Percentiles rank a stretch among this genome's conserved stretches.
Conservation (phyloP, 2,797 vertebrate species). For the Monodelphis domestica region DNA sequence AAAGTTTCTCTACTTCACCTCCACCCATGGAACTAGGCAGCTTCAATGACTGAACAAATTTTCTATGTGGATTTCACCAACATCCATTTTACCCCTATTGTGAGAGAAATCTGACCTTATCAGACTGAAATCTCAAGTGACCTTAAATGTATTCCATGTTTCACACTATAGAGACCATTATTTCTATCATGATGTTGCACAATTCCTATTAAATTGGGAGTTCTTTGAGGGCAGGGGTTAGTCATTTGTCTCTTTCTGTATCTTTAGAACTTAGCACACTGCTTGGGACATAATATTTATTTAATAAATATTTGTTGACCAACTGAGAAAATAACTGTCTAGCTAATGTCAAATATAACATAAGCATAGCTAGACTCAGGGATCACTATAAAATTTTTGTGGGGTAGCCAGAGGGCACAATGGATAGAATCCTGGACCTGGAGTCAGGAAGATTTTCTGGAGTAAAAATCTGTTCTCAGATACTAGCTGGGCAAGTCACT, state of each 20-base stretch:
- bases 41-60: slow-evolving; percentile 61
- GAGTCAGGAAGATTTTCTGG: too few relatives aligned
- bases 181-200: slow-evolving; percentile 43
- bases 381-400: background rate
- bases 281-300: background rate
- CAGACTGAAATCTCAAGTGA: slow-evolving; percentile 59
- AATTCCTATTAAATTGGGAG: background rate
- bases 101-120: slow-evolving; percentile 58
- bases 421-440: too few relatives aligned
- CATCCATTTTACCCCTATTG: slow-evolving; percentile 50
- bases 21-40: background rate
- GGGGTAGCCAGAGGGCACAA: too few relatives aligned
- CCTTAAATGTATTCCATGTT: slow-evolving; percentile 56
- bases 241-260: background rate
- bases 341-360: background rate
- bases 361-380: slow-evolving; percentile 8
- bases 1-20: background rate
- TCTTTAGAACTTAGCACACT: background rate
- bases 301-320: background rate
- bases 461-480: too few relatives aligned
- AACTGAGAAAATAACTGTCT: slow-evolving; percentile 23
- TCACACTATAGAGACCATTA: slow-evolving; percentile 12
- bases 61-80: slow-evolving; percentile 66
- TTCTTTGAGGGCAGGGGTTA: background rate
- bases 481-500: too few relatives aligned